Evolutionary conservation across 1,140 invertebrate species (phyloP).

Genomic region (Parasteatoda tepidariorum): DNA sequence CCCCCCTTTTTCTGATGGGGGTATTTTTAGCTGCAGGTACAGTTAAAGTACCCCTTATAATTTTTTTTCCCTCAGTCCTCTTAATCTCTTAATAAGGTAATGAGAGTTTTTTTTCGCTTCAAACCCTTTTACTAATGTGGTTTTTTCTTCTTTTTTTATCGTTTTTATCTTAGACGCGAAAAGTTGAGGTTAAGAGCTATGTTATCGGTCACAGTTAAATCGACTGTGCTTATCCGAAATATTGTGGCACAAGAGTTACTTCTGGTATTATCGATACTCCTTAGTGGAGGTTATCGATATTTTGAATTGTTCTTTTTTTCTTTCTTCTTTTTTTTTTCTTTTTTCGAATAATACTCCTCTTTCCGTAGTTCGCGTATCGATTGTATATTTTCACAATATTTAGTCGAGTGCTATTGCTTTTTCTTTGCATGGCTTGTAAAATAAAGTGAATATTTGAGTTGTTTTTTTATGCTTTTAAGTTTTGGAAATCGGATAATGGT

Average conservation of each 20-base stretch:
- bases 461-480: too few relatives aligned
- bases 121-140: not conserved
- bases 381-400: too few relatives aligned
- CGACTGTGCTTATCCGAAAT: not conserved
- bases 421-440: too few relatives aligned
- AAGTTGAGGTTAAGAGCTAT: not conserved
- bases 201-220: constrained; percentile 1
- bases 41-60: not conserved
- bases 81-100: constrained; percentile 39
- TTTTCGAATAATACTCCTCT: too few relatives aligned
- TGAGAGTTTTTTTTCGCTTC: constrained; percentile 8
- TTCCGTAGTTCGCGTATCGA: too few relatives aligned
- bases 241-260: not conserved
- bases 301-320: too few relatives aligned
- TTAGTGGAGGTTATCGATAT: too few relatives aligned
- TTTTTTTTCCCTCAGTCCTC: not conserved
- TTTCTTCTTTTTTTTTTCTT: too few relatives aligned
- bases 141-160: not conserved
- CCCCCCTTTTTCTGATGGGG: not conserved
- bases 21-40: not conserved
- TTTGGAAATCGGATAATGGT: too few relatives aligned
- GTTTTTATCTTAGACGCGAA: not conserved
- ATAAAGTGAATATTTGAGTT: too few relatives aligned
- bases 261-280: too few relatives aligned
- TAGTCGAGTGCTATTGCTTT: too few relatives aligned